Base-by-base conservation (phyloP, 2,888 invertebrate species). In the Cosmia trapezina region DNA sequence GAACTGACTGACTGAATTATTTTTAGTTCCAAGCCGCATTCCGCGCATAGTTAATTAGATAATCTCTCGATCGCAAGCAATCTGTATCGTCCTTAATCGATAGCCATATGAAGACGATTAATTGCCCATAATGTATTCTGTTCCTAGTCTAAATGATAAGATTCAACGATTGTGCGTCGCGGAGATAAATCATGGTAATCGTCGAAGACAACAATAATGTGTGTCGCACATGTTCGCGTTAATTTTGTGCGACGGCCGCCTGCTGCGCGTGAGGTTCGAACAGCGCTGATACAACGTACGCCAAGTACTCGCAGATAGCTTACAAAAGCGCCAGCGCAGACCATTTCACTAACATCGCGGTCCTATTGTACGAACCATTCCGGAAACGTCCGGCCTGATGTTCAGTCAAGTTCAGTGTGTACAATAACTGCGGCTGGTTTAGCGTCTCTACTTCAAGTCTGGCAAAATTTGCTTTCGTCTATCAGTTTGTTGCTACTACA, bases 161-260 rank as follows among this genome's bases (percentile, higher is more conserved):
- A 85, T 89, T 89, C 87, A 86, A 84, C 85, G 89, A 89, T 89
- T 87, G 81, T 83, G 77, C 64, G 83, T 73, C 79, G 81, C 71
- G 75, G 85, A 85, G 84, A 92, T 94, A 92, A 94, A 93, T 95
- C 93, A 92, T 88, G 89, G 87, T 88, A 87, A 89, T 91, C 83
- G 86, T 85, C 87, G 85, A 87, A 83, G 88, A 89, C 89, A 84
- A 89, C 88, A 89, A 89, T 91, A 89, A 87, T 87, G 84, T 87
- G 88, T 89, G 93, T 94, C 92, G 93, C 92, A 90, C 90, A 91
- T 92, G 93, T 93, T 89, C 87, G 83, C 89, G 91, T 92, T 93
- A 93, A 94, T 94, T 93, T 91, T 85, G 87, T 85, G 81, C 84
- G 78, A 86, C 73, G 91, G 88, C 91, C 92, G 86, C 94, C 92